Evolutionary conservation across 30 jellyfish, hydroid and myxozoan genomes (phyloP).

Genomic region (Nemopilema nomurai): DNA sequence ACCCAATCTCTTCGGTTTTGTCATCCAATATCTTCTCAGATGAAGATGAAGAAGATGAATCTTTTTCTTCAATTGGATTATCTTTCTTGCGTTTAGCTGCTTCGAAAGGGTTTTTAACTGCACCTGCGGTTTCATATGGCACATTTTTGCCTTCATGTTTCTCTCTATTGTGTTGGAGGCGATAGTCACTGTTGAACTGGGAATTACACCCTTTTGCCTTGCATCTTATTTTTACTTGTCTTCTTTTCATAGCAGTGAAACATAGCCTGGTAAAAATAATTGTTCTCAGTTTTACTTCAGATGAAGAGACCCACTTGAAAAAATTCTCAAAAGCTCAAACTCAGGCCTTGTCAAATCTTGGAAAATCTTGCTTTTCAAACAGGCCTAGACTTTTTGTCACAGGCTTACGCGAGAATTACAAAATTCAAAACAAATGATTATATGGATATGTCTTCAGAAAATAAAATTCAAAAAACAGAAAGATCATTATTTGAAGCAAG

Average conservation of each 20-base stretch:
- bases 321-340: neutral
- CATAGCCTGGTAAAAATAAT: constrained; percentile 20
- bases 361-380: constrained; percentile 4
- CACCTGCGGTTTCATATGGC: too few species aligned
- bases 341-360: constrained; percentile 1
- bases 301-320: constrained; percentile 8
- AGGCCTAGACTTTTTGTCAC: neutral
- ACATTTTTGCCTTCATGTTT: too few species aligned
- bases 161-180: constrained; percentile 20
- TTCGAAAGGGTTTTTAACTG: too few species aligned
- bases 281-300: constrained; percentile 16
- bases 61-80: too few species aligned
- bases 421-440: neutral
- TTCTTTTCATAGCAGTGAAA: constrained; percentile 10
- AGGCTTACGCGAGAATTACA: neutral
- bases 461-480: neutral
- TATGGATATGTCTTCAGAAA: neutral
- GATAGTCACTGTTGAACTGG: constrained; percentile 28
- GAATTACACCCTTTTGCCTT: constrained; percentile 19
- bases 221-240: constrained; percentile 24
- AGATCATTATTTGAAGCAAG: neutral
- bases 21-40: constrained; percentile 16
- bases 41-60: constrained; percentile 14
- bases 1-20: constrained; percentile 28
- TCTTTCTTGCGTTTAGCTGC: too few species aligned